Percentiles rank a stretch among this genome's conserved stretches.
These are phyloP conservation scores for Odontamblyopus rebecca DNA, from an alignment of 2,797 vertebrate genomes.

Conservation along the genomic window DNA sequence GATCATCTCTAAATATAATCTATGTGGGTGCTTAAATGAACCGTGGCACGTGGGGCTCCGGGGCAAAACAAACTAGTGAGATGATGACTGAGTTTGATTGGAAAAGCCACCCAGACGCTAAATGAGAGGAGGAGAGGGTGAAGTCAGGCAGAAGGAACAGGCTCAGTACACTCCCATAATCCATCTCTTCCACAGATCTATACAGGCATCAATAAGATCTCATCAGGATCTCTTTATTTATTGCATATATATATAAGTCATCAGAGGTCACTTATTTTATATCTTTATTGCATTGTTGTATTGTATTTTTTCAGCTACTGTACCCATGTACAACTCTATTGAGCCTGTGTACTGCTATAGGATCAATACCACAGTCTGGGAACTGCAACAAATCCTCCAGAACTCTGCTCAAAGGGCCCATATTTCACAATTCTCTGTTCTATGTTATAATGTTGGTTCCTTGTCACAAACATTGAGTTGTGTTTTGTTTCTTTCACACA, in stretches of 20 bases:
- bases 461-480: too few species aligned
- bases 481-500: too few species aligned
- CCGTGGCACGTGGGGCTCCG: constrained; percentile 1
- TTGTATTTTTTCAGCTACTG: too few species aligned
- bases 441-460: too few species aligned
- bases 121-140: constrained; percentile 16
- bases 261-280: not conserved
- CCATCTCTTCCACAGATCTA: not conserved
- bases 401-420: too few species aligned
- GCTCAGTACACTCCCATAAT: not conserved
- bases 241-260: too few species aligned
- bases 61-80: constrained; percentile 4
- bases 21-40: constrained; percentile 26
- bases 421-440: too few species aligned
- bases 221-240: not conserved
- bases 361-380: too few species aligned
- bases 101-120: constrained; percentile 12
- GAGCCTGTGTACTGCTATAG: too few species aligned
- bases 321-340: too few species aligned
- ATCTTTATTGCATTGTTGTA: not conserved
- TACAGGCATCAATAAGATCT: not conserved
- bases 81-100: constrained; percentile 15
- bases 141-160: not conserved
- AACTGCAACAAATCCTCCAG: too few species aligned
- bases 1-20: constrained; percentile 9